Conservation (phyloP, 2,797 vertebrate species). For the Brachymystax lenok region DNA sequence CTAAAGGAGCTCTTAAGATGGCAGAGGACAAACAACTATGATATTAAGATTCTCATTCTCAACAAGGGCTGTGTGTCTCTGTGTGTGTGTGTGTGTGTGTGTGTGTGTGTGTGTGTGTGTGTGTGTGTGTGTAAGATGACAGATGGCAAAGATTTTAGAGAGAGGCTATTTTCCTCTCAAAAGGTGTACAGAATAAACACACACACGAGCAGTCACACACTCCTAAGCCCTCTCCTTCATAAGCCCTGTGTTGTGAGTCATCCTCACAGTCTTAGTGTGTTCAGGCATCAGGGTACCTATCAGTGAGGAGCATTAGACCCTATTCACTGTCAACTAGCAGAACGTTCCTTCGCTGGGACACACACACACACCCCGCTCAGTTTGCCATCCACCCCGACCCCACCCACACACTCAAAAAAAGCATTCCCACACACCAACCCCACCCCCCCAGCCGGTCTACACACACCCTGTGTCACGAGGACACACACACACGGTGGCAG, state of each 20-base stretch:
- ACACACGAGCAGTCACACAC: slow-evolving; percentile 11
- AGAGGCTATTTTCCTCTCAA: too few relatives aligned
- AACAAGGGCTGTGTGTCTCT: slow-evolving; percentile 18
- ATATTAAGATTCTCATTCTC: too few relatives aligned
- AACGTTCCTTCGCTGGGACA: slow-evolving; percentile 50
- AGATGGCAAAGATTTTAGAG: slow-evolving; percentile 65
- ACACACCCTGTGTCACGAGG: background rate
- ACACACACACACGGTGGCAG: too few relatives aligned
- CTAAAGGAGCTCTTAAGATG: slow-evolving; percentile 60
- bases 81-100: slow-evolving; percentile 11
- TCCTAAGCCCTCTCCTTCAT: slow-evolving; percentile 39
- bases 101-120: background rate
- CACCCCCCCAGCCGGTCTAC: slow-evolving; percentile 42
- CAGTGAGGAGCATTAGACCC: slow-evolving; percentile 63
- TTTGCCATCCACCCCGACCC: background rate
- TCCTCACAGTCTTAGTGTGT: slow-evolving; percentile 19
- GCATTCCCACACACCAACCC: background rate
- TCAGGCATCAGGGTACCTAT: slow-evolving; percentile 65
- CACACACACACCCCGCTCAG: slow-evolving; percentile 9
- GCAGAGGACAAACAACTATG: slow-evolving; percentile 58
- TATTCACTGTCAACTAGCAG: slow-evolving; percentile 71
- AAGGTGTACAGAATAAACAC: slow-evolving; percentile 6
- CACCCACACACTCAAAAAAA: slow-evolving; percentile 34
- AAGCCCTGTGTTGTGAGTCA: slow-evolving; percentile 5
- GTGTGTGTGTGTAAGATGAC: slow-evolving; percentile 56